phyloP scores from a whole-genome alignment of 2,113 vertebrate species.

The Periophthalmodon schlosseri region DNA sequence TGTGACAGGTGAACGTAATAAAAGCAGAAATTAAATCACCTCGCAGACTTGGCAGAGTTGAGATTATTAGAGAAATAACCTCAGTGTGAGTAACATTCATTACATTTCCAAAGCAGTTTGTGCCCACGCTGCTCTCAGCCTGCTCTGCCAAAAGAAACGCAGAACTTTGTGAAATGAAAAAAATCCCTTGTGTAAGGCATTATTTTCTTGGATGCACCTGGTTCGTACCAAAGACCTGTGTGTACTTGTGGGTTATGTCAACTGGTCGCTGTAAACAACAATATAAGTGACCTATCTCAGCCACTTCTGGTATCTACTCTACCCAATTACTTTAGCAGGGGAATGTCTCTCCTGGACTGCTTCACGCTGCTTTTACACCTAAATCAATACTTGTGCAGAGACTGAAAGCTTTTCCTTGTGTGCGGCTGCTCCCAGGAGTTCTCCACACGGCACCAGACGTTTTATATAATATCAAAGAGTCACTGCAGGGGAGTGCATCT shows the following conservation, averaged over 20 bases:
- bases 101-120: slow-evolving; percentile 11
- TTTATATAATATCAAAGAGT: slow-evolving; percentile 29
- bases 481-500: slow-evolving; percentile 2
- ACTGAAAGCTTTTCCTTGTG: slow-evolving; percentile 34
- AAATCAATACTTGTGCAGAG: slow-evolving; percentile 62
- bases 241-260: slow-evolving; percentile 74
- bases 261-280: slow-evolving; percentile 77
- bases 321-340: slow-evolving; percentile 76
- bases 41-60: not conserved
- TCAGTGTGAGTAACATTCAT: slow-evolving; percentile 11
- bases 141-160: slow-evolving; percentile 8
- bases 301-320: slow-evolving; percentile 76
- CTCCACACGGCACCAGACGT: slow-evolving; percentile 25
- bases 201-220: slow-evolving; percentile 24
- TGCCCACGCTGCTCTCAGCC: not conserved
- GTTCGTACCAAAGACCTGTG: slow-evolving; percentile 22
- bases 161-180: not conserved
- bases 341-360: slow-evolving; percentile 60
- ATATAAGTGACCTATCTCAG: slow-evolving; percentile 80
- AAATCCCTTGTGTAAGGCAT: slow-evolving; percentile 16
- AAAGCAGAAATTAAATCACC: slow-evolving; percentile 9
- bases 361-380: slow-evolving; percentile 59
- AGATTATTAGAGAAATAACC: slow-evolving; percentile 8
- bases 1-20: slow-evolving; percentile 8
- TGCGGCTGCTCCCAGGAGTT: slow-evolving; percentile 20